These are phyloP conservation scores for Drosophila albomicans DNA, from an alignment of 1,140 invertebrate species.

Conservation along the genomic window DNA sequence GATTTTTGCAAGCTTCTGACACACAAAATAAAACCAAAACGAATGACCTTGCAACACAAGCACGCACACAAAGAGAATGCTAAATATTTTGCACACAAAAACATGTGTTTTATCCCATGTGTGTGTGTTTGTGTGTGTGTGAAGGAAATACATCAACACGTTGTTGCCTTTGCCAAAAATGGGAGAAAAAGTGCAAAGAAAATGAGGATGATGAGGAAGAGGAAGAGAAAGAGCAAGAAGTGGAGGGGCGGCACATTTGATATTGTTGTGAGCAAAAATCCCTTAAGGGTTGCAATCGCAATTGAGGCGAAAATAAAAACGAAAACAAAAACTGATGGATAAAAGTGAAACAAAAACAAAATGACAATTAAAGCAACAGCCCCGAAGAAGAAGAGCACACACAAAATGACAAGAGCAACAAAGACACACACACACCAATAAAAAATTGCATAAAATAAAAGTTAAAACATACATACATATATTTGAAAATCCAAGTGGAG, in stretches of 20 bases:
- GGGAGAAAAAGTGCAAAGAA: conserved; percentile 23
- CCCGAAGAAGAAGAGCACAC: background rate
- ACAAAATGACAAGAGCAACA: conserved; percentile 22
- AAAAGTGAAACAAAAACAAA: conserved; percentile 49
- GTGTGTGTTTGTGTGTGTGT: background rate
- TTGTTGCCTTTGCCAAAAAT: conserved; percentile 56
- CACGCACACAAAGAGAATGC: conserved; percentile 40
- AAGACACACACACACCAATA: background rate
- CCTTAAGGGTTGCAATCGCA: conserved; percentile 47
- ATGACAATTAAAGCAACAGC: conserved; percentile 18
- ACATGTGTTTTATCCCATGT: conserved; percentile 57
- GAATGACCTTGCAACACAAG: conserved; percentile 72
- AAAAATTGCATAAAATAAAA: background rate
- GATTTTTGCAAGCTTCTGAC: conserved; percentile 53
- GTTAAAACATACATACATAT: conserved; percentile 8
- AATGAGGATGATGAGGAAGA: background rate
- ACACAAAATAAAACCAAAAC: conserved; percentile 81
- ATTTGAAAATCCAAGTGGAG: conserved; percentile 1
- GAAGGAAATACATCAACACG: conserved; percentile 64
- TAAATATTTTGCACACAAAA: conserved; percentile 53
- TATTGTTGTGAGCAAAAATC: background rate
- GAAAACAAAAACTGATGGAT: conserved; percentile 63
- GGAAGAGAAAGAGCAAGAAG: conserved; percentile 1
- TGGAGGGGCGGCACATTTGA: background rate
- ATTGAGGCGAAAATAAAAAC: conserved; percentile 57